Base-by-base conservation (phyloP, 2,888 invertebrate species). In the Cerceris ruficornis region DNA sequence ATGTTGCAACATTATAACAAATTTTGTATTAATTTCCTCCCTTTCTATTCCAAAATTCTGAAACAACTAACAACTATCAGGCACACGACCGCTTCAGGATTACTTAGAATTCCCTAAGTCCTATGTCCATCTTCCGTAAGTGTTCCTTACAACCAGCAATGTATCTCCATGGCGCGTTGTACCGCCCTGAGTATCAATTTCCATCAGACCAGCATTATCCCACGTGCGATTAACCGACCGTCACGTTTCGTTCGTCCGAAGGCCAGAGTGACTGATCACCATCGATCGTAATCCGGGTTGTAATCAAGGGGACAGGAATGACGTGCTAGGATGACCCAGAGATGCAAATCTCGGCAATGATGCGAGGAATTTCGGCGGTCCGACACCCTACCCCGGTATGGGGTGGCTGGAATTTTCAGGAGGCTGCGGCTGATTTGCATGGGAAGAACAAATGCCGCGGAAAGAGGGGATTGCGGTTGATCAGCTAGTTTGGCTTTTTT, bases 181-280 rank as follows among this genome's bases (percentile, higher is more conserved):
- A 17, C 28, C 61, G 46, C 46, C 52, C 58, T 6, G 11, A 39
- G 42, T 68, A 50, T 59, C 59, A 52, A 52, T 69, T 65, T 49
- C 52, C 13, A 64, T 64, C 65, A 58, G 52, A 28, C 17, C 41
- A 7, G 42, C 55, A 64, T 70, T 57, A 58, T 76, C 52, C 68
- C 42, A 52, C 68, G 65, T 60, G 61, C 49, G 60, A 41, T 70
- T 64, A 46, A 57, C 59, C 60, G 14, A 46, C 62, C 68, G 59
- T 75, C 69, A 50, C 42, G 61, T 75, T 75, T 59, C 54, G 57
- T 70, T 75, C 60, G 50, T 52, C 57, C 28, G 17, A 28, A 57
- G 61, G 61, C 66, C 62, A 42, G 17, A 69, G 54, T 65, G 74
- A 70, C 62, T 66, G 69, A 62, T 70, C 69, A 57, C 61, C 65